These are phyloP conservation scores for Actinostola sp. DNA, from an alignment of 92 coral and sea anemone species.

Conservation along the genomic window DNA sequence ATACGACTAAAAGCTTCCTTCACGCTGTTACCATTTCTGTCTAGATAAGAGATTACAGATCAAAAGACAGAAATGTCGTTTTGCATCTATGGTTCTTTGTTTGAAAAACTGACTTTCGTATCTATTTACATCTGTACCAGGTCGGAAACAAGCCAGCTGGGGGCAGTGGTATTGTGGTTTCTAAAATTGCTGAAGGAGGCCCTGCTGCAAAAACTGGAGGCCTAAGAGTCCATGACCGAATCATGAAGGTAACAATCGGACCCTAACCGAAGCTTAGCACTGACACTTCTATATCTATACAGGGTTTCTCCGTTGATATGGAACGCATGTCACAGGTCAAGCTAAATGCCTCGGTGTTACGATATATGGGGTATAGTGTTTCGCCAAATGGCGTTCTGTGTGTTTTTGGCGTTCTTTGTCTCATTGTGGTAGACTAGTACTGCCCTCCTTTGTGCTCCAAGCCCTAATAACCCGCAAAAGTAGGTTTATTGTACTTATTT, in stretches of 20 bases:
- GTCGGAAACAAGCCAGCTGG: constrained; percentile 83
- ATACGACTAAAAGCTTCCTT: constrained; percentile 26
- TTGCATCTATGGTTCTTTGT: constrained; percentile 46
- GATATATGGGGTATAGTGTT: constrained; percentile 34
- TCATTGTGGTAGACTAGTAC: constrained; percentile 27
- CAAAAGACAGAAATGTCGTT: constrained; percentile 29
- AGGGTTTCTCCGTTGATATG: constrained; percentile 19
- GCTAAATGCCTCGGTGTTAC: constrained; percentile 19
- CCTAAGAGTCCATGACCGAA: constrained; percentile 79
- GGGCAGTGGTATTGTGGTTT: constrained; percentile 92
- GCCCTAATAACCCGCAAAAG: constrained; percentile 39
- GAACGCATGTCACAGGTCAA: constrained; percentile 41
- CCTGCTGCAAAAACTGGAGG: constrained; percentile 94
- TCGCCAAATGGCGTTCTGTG: constrained; percentile 29
- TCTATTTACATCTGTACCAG: constrained; percentile 53
- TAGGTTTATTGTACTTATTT: constrained; percentile 48
- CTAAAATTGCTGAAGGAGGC: constrained; percentile 96
- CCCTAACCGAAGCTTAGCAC: constrained; percentile 11
- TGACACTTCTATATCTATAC: constrained; percentile 17
- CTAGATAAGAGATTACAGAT: constrained; percentile 49
- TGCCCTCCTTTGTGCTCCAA: constrained; percentile 37
- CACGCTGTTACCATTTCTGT: constrained; percentile 48
- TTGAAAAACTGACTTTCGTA: constrained; percentile 27
- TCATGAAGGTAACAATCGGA: constrained; percentile 73
- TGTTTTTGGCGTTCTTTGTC: constrained; percentile 38